phyloP scores from a whole-genome alignment of 1,140 invertebrate species.

The Drosophila sp. region DNA sequence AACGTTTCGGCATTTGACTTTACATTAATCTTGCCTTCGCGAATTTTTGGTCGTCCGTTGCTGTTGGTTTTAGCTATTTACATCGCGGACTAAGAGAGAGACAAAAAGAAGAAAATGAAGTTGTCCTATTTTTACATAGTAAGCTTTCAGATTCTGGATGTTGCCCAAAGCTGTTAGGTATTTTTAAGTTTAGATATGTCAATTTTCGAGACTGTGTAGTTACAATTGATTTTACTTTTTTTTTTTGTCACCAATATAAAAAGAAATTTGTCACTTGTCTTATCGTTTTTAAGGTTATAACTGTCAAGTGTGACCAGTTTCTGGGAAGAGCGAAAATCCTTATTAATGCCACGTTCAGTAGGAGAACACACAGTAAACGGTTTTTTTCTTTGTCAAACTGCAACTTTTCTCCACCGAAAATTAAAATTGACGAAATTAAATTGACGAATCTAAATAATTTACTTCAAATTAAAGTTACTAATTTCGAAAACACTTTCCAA shows the following conservation, averaged over 20 bases:
- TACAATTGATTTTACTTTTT: constrained; percentile 29
- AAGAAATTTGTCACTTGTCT: constrained; percentile 78
- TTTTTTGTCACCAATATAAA: constrained; percentile 62
- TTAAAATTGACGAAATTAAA: not conserved
- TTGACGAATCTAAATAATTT: not conserved
- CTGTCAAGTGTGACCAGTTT: constrained; percentile 57
- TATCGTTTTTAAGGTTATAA: constrained; percentile 70
- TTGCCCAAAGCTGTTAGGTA: not conserved
- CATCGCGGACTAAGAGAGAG: constrained; percentile 45
- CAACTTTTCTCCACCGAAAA: not conserved
- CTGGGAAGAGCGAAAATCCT: constrained; percentile 25
- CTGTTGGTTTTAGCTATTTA: constrained; percentile 67
- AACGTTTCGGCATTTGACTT: constrained; percentile 3
- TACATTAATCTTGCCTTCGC: not conserved
- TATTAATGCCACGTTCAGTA: constrained; percentile 20
- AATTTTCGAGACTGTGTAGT: not conserved
- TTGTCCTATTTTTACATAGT: constrained; percentile 10
- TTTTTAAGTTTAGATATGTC: not conserved
- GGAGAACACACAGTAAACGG: not conserved
- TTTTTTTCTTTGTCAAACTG: not conserved
- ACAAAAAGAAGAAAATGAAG: constrained; percentile 23
- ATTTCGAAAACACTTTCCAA: constrained; percentile 25
- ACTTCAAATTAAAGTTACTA: not conserved
- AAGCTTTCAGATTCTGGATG: not conserved
- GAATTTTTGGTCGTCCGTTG: constrained; percentile 30